Evolutionary conservation across 2,797 vertebrate genomes (phyloP), one percentile per base, ranked within the genome.

Genomic region (Echiichthys vipera): DNA sequence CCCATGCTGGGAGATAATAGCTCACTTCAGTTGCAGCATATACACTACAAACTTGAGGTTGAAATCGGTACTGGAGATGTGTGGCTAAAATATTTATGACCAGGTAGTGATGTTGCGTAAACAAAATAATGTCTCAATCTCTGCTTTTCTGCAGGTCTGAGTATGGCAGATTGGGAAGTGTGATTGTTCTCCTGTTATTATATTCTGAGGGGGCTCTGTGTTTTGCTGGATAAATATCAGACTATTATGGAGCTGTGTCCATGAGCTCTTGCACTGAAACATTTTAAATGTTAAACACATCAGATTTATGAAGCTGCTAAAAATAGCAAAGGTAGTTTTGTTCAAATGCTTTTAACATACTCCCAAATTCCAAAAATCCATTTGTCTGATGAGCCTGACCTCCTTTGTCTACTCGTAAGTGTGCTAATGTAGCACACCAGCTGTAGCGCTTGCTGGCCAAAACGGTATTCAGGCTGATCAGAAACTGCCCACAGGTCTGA

Each of bases 1-100:
- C 77, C 56, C 66, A 71, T 66, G 65, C 76, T 53, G 43, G 53
- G 77, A 80, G 87, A 84, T 84, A 86, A 87, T 77, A 78, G 81
- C 84, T 91, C 84, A 83, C 66, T 89, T 83, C 70, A 71, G 78
- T 65, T 65, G 79, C 71, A 80, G 78, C 74, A 55, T 71, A 68
- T 65, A 75, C 74, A 40, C 43, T 56, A 55, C 39, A 82, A 69
- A 58, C 54, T 27, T 37, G 32, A 65, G 61, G 51, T 51, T 34
- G 62, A 74, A 37, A 63, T 70, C 32, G 63, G 37, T 40, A 2
- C 30, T 34, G 25, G 45, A 61, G 27, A 59, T 47, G 37, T 61
- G 46, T 25, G 34, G 17, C 7, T 24, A 36, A 71, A 51, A 10
- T 5, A 12, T 46, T 9, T 36, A 42, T 15, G 14, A 74, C 20